These are phyloP conservation scores for Rotaria socialis DNA, from an alignment of 2,888 invertebrate species.

Conservation along the genomic window DNA sequence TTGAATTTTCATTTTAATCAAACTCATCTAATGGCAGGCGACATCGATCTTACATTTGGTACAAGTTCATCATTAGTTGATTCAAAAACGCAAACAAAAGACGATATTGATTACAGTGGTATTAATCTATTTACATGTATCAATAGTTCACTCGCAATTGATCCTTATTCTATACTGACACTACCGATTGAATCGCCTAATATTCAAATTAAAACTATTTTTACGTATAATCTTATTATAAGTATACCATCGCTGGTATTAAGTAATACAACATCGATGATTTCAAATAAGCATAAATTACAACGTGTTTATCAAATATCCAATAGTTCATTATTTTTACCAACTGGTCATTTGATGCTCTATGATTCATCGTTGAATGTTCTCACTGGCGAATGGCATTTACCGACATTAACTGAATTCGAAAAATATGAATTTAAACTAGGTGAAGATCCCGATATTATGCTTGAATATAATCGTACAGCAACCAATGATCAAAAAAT, in stretches of 20 bases:
- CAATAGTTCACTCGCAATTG: not conserved
- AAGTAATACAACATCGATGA: not conserved
- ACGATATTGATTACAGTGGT: not conserved
- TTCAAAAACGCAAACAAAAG: not conserved
- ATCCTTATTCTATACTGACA: not conserved
- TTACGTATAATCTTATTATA: not conserved
- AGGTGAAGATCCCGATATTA: not conserved
- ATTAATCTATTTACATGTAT: not conserved
- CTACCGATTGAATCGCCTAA: not conserved
- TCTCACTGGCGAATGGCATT: not conserved
- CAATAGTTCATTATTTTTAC: not conserved
- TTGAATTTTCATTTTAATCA: not conserved
- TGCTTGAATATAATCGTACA: not conserved
- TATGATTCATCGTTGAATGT: not conserved
- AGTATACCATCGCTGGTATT: no score
- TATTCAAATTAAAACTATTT: not conserved
- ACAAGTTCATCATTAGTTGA: not conserved
- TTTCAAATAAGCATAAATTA: not conserved
- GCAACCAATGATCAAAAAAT: not conserved
- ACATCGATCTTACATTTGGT: not conserved
- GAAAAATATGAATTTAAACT: not conserved
- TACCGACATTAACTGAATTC: not conserved
- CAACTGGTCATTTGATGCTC: not conserved
- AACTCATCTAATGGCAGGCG: not conserved
- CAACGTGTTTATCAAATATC: not conserved